Evolutionary conservation across 2,113 vertebrate genomes (phyloP), one percentile per base, ranked within the genome.

Genomic region (crab-eating macaque (Macaca fascicularis)): DNA sequence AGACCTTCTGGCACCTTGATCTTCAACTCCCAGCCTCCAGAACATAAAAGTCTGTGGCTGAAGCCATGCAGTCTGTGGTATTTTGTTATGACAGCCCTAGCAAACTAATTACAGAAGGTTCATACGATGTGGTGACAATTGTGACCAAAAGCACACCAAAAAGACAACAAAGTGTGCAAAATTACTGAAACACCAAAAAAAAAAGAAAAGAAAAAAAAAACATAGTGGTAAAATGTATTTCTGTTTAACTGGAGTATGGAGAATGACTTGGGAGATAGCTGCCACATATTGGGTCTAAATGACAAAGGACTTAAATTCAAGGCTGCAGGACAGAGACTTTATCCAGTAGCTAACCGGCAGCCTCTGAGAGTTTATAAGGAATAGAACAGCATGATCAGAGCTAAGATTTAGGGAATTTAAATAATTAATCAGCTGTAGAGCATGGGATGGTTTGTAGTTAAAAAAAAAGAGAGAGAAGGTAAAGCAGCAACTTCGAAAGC

Each of bases 361-460:
- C 59, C 55, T 27, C 2, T 45, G 76, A 61, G 79, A 69, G 48
- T 12, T 52, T 79, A 2, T 35, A 11, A 92, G 27, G 20, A 76
- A 1, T 4, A 90, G 43, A 79, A 27, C 27, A 35, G 48, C 11
- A 27, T 16, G 43, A 75, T 35, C 57, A 87, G 55, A 83, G 45
- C 82, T 59, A 50, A 57, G 43, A 79, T 55, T 27, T 48, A 4
- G 9, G 57, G 8, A 48, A 75, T 90, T 52, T 19, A 61, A 84
- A 61, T 61, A 69, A 83, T 83, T 86, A 45, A 81, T 67, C 72
- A 78, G 25, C 74, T 40, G 14, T 23, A 81, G 64, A 83, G 4
- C 45, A 69, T 4, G 17, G 10, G 7, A 40, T 14, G 6, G 27
- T 2, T n/a, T 82, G 45, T 14, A 30, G 11, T 9, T 0, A 7